Base-by-base conservation (phyloP, 2,797 vertebrate genomes). In the Rousettus madagascariensis region DNA sequence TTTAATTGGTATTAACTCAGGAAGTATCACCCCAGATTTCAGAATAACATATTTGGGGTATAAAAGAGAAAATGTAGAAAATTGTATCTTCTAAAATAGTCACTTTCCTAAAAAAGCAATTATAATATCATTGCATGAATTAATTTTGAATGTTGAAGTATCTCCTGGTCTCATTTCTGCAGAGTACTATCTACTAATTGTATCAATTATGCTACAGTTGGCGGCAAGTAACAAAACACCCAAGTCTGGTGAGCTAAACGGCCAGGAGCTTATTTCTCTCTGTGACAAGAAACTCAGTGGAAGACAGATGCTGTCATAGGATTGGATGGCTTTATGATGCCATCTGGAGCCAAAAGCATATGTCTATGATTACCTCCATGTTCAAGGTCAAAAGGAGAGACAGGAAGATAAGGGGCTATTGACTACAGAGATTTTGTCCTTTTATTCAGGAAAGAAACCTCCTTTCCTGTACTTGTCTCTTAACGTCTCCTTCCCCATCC, bases 1-100 rank as follows among this genome's bases (percentile, higher is more conserved):
- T 53, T 82, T 72, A 80, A 87, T 66, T 87, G 38, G 30, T 36
- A 91, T 94, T 51, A 96, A 89, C 28, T 93, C 19, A 75, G 41
- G 24, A 88, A 87, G 36, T 71, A 68, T 61, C 22, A 92, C 8
- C 15, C 30, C 36, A 93, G 65, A 68, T 91, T 94, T 92, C 69
- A 90, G 33, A 91, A 87, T 79, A 59, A 78, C 28, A 6, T 66
- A 65, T 86, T 66, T 90, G 93, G 65, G 61, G 26, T 49, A 43
- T 19, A 79, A 16, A 55, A 94, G 19, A 57, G 24, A 86, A 94
- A 93, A 85, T 71, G 16, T 57, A 77, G 43, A 46, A 69, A 46
- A 74, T 28, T 53, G n/a, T 85, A 36, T 63, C 59, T 46, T 71
- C 65, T 57, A 79, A 86, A 85, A 46, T 30, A 71, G 38, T 33